Conservation (phyloP, 2,797 vertebrate species). For the Alectoris magna region DNA sequence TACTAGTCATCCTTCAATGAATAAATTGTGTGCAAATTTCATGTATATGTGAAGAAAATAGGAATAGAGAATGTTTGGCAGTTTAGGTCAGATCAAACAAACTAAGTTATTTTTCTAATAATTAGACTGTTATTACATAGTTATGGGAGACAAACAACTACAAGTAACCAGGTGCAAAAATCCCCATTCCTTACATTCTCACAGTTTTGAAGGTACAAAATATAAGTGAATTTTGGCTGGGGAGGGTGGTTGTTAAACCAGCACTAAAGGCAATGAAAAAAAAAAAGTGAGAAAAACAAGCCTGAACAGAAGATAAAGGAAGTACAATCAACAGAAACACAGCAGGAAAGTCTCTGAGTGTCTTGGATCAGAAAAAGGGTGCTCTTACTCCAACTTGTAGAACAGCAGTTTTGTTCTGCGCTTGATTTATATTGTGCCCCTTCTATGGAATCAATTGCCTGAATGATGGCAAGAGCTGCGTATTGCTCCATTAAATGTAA, state of each 20-base stretch:
- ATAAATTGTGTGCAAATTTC: not conserved
- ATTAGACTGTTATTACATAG: not conserved
- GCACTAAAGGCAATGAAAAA: not conserved
- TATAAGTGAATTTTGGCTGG: not conserved
- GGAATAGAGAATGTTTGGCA: not conserved
- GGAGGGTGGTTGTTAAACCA: not conserved
- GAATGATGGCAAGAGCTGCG: not conserved
- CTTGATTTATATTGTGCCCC: constrained; percentile 70
- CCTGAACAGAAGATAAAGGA: constrained; percentile 27
- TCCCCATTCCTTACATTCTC: not conserved
- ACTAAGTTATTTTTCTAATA: not conserved
- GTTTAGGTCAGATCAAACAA: not conserved
- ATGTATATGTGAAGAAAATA: not conserved
- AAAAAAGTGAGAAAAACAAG: constrained; percentile 15
- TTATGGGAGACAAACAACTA: not conserved
- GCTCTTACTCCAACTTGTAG: constrained; percentile 49
- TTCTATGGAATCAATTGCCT: constrained; percentile 67
- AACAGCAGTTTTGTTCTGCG: constrained; percentile 28
- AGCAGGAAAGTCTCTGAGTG: constrained; percentile 53
- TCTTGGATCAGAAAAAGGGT: constrained; percentile 46
- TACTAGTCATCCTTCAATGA: not conserved
- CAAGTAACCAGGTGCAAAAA: not conserved
- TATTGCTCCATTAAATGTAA: constrained; percentile 54
- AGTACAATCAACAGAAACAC: constrained; percentile 64
- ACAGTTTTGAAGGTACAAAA: not conserved